These are phyloP conservation scores for Beroe forskalii DNA, from an alignment of 37 sponge, comb jelly and placozoan species.

Conservation along the genomic window DNA sequence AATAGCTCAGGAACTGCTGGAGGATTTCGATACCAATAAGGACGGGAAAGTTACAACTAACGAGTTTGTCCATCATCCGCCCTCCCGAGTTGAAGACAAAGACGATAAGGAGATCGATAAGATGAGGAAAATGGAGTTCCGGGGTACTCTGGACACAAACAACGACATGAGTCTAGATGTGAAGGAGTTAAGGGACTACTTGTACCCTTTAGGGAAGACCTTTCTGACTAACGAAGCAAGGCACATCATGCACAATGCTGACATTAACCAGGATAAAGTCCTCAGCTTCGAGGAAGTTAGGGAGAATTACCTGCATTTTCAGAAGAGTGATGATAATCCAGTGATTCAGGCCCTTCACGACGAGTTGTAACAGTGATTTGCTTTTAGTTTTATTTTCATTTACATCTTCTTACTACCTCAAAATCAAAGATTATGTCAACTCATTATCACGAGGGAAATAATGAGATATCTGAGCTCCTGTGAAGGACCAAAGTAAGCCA, in stretches of 20 bases:
- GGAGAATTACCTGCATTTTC: constrained; percentile 57
- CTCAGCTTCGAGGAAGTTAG: constrained; percentile 30
- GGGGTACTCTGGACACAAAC: background rate
- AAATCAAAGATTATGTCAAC: too few species aligned
- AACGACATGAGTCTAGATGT: constrained; percentile 1
- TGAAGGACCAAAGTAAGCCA: too few species aligned
- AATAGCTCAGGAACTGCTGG: constrained; percentile 46
- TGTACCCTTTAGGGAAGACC: background rate
- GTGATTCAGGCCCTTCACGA: constrained; percentile 48
- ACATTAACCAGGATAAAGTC: background rate
- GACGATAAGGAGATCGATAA: constrained; percentile 61
- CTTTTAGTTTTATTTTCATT: too few species aligned
- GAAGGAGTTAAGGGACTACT: constrained; percentile 5
- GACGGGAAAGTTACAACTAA: background rate
- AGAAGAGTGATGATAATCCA: constrained; percentile 2
- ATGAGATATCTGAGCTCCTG: too few species aligned
- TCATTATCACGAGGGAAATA: too few species aligned
- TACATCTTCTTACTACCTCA: too few species aligned
- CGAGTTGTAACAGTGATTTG: constrained; percentile 14
- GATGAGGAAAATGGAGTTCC: constrained; percentile 40
- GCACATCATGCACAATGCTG: constrained; percentile 49
- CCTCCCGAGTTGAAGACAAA: constrained; percentile 47
- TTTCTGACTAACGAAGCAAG: constrained; percentile 49
- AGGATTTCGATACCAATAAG: constrained; percentile 45
- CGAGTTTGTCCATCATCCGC: constrained; percentile 48